Base-by-base conservation (phyloP, 2,888 invertebrate species). In the Melieria picta region DNA sequence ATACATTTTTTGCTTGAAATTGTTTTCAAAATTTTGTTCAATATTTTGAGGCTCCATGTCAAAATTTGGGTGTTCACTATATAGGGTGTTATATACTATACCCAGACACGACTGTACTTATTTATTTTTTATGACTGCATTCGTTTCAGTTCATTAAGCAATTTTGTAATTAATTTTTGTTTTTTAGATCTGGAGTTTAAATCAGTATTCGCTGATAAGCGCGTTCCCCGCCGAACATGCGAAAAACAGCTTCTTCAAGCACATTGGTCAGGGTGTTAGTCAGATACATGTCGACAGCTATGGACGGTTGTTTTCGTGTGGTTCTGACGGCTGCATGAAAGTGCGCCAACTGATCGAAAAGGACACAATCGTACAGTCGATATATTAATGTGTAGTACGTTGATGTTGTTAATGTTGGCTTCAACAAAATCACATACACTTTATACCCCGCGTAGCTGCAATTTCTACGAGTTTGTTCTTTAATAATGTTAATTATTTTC, bases 241-340 rank as follows among this genome's bases (percentile, higher is more conserved):
- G 47, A 91, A 95, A 78, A 96, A 97, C 76, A 96, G 97, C 75
- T 97, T 99, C 90, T 98, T 99, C 89, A 96, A 98, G 84, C 97
- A 97, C 86, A 97, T 97, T 82, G 97, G 97, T 48, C 96, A 97
- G 88, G 97, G 97, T 48, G 98, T 99, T 57, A 97, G 97, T 62
- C 98, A 99, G 88, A 90, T 99, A 78, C 93, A 95, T 84, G 93
- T 99, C 74, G 98, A 98, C 86, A 91, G 93, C 58, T 92, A 93
- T 75, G 93, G 93, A 45, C 92, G 98, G 63, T 89, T 99, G 79
- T 99, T 97, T 89, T 99, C 99, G 6, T 99, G 99, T 87, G 99
- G 99, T 69, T 97, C 98, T 64, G 99, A 99, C 89, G 98, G 98
- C 80, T 98, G 98, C 65, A 95, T 99, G 93, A 99, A 99, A 90